Evolutionary conservation across 2,113 vertebrate species (phyloP).

Genomic region (Murina feae): DNA sequence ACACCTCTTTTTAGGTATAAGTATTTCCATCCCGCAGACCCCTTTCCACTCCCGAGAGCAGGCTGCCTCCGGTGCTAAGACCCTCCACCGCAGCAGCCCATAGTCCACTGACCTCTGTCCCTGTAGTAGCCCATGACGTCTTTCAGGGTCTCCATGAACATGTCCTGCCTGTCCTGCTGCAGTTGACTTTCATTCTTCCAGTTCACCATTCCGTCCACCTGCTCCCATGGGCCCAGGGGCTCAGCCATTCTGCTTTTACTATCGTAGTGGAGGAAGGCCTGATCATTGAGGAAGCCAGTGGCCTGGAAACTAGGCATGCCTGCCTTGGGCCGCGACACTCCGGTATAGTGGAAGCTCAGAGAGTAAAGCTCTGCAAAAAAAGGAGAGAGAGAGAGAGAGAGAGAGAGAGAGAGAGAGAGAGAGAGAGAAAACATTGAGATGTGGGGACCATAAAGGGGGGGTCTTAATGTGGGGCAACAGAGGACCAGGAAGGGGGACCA

Average conservation of each 20-base stretch:
- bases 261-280: constrained; percentile 54
- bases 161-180: constrained; percentile 44
- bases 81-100: neutral
- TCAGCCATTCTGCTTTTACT: constrained; percentile 27
- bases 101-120: constrained; percentile 45
- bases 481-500: neutral
- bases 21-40: neutral
- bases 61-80: neutral
- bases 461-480: neutral
- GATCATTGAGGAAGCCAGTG: constrained; percentile 51
- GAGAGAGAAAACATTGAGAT: neutral
- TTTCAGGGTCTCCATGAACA: constrained; percentile 49
- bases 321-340: neutral
- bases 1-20: neutral
- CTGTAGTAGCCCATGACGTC: constrained; percentile 57
- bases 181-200: constrained; percentile 52
- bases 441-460: too few species aligned
- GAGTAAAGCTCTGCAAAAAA: constrained; percentile 38
- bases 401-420: too few species aligned
- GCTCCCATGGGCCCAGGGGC: neutral
- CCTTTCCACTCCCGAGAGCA: neutral
- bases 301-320: constrained; percentile 35
- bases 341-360: constrained; percentile 44
- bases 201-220: constrained; percentile 52
- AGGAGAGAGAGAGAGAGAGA: too few species aligned